Evolutionary conservation across 2,888 invertebrate genomes (phyloP).

Genomic region (Stramonita haemastoma): DNA sequence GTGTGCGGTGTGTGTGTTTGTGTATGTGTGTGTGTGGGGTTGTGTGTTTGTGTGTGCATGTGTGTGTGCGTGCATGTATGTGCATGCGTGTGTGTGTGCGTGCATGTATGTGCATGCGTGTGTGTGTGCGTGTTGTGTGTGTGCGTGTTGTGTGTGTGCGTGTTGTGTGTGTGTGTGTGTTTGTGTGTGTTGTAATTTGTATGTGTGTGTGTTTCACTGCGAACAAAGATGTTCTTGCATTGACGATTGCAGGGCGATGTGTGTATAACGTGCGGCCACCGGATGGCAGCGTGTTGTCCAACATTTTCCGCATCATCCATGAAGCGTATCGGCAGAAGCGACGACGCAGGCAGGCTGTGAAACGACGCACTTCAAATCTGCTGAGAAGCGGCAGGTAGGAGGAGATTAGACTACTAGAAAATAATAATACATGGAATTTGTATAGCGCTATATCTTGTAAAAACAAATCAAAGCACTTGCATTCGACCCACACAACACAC

Average conservation of each 20-base stretch:
- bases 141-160: not conserved
- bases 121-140: not conserved
- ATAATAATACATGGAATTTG: no score
- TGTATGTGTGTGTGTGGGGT: not conserved
- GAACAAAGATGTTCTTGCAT: no score
- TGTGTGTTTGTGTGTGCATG: not conserved
- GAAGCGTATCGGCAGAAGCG: constrained; percentile 67
- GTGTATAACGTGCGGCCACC: constrained; percentile 74
- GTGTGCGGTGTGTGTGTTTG: not conserved
- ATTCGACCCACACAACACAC: no score
- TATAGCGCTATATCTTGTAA: no score
- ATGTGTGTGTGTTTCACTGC: not conserved
- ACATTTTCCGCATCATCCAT: constrained; percentile 75
- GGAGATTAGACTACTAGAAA: not conserved
- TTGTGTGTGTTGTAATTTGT: not conserved
- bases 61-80: not conserved
- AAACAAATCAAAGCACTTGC: no score
- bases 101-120: not conserved
- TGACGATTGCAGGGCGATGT: constrained; percentile 58
- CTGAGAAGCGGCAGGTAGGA: not conserved
- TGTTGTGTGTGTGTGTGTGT: not conserved
- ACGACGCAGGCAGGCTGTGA: not conserved
- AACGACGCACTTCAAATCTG: not conserved
- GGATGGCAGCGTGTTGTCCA: constrained; percentile 76
- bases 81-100: not conserved